Conservation (phyloP, 2,797 vertebrate genomes). For the Sciaenops ocellatus region DNA sequence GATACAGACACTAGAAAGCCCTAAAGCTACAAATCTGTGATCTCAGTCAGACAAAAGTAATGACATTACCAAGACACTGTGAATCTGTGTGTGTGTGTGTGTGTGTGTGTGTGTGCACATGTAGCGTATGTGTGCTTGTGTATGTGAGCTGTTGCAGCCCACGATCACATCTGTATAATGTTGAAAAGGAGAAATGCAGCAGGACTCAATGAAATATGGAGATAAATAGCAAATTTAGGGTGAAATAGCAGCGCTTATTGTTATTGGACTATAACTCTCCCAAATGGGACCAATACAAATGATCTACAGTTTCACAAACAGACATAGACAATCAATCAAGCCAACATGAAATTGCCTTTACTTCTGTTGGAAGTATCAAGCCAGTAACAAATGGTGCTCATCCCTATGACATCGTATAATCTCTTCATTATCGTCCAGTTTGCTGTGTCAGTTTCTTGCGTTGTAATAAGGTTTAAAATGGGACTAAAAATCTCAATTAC, state of each 20-base stretch:
- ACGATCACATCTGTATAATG: conserved; percentile 34
- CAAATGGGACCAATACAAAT: conserved; percentile 46
- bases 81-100: conserved; percentile 25
- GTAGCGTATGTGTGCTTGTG: background rate
- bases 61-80: conserved; percentile 52
- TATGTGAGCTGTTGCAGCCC: background rate
- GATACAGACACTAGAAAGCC: conserved; percentile 47
- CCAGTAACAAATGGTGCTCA: conserved; percentile 34
- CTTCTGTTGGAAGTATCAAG: conserved; percentile 31
- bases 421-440: conserved; percentile 29
- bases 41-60: conserved; percentile 45
- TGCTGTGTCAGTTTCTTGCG: conserved; percentile 3
- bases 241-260: conserved; percentile 47
- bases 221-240: conserved; percentile 39
- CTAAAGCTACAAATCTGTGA: conserved; percentile 51
- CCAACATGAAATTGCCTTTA: conserved; percentile 29
- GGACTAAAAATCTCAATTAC: conserved; percentile 38
- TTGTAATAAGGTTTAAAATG: conserved; percentile 37
- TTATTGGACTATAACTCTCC: conserved; percentile 48
- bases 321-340: conserved; percentile 27
- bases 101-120: conserved; percentile 3
- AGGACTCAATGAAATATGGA: conserved; percentile 42
- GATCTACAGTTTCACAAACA: conserved; percentile 56
- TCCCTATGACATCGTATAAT: conserved; percentile 31
- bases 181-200: conserved; percentile 28